phyloP scores from a whole-genome alignment of 2,888 invertebrate genomes.

The Macrophya annulata region DNA sequence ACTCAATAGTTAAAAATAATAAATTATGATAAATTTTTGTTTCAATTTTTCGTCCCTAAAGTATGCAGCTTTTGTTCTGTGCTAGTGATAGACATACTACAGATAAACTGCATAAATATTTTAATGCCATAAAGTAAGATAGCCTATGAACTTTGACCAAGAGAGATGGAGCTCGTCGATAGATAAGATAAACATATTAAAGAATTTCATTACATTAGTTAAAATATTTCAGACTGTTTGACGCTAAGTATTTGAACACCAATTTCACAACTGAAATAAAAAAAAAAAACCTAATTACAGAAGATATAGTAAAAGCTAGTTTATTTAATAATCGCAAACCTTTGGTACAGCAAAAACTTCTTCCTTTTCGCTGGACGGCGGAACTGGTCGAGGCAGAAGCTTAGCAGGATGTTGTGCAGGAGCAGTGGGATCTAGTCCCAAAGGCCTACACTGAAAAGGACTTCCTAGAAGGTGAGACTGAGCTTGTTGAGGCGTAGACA shows the following conservation, averaged over 20 bases:
- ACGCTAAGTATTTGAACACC: not conserved
- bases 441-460: slow-evolving; percentile 72
- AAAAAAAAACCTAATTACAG: not conserved
- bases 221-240: slow-evolving; percentile 21
- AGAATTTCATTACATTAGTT: not conserved
- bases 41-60: not conserved
- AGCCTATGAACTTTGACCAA: slow-evolving; percentile 1
- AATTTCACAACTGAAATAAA: not conserved
- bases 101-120: slow-evolving; percentile 42
- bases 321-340: slow-evolving; percentile 67
- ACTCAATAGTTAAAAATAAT: not conserved
- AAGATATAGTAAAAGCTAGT: not conserved
- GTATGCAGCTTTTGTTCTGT: slow-evolving; percentile 19
- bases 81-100: slow-evolving; percentile 10
- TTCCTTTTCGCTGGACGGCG: slow-evolving; percentile 69
- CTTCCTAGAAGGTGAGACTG: slow-evolving; percentile 71
- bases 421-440: slow-evolving; percentile 74
- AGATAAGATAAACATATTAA: slow-evolving; percentile 5
- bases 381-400: slow-evolving; percentile 70
- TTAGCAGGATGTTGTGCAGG: slow-evolving; percentile 74
- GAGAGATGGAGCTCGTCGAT: not conserved
- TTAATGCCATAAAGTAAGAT: not conserved
- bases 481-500: slow-evolving; percentile 69
- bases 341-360: slow-evolving; percentile 80
- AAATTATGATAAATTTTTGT: too few relatives aligned